These are phyloP conservation scores for Enteromius radiatus DNA, from an alignment of 2,797 vertebrate genomes.

Conservation along the genomic window DNA sequence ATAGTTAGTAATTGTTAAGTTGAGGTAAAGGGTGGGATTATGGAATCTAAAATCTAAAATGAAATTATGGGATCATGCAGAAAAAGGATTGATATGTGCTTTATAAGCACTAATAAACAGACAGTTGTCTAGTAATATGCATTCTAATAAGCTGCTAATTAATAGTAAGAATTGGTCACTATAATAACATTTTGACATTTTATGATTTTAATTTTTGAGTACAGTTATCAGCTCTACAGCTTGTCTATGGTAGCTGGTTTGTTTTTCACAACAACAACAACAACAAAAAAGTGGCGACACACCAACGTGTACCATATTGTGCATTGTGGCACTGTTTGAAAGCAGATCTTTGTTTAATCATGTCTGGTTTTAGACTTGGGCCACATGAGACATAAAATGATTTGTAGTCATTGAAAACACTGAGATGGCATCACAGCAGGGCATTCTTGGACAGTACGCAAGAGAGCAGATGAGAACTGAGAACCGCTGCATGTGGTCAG, in stretches of 20 bases:
- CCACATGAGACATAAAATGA: slow-evolving; percentile 4
- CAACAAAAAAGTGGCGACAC: neutral
- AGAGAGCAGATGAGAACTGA: slow-evolving; percentile 17
- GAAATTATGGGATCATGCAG: neutral
- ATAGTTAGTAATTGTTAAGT: neutral
- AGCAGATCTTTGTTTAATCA: neutral
- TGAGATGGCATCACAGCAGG: slow-evolving; percentile 17
- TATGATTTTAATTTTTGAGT: neutral
- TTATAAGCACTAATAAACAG: neutral
- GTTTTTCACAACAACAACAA: neutral
- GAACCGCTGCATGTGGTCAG: slow-evolving; percentile 14
- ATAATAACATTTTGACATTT: neutral
- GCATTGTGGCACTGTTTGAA: neutral
- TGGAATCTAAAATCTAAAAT: neutral
- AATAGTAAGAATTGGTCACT: neutral
- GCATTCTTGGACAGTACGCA: slow-evolving; percentile 18
- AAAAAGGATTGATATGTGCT: neutral
- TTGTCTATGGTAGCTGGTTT: neutral
- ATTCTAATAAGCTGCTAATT: neutral
- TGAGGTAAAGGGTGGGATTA: neutral
- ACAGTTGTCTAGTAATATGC: neutral
- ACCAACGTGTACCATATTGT: neutral
- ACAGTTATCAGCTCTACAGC: neutral
- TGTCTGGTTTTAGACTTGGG: slow-evolving; percentile 17
- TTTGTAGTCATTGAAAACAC: slow-evolving; percentile 18